Base-by-base conservation (phyloP, 2,113 vertebrate species). In the Oryzias celebensis region DNA sequence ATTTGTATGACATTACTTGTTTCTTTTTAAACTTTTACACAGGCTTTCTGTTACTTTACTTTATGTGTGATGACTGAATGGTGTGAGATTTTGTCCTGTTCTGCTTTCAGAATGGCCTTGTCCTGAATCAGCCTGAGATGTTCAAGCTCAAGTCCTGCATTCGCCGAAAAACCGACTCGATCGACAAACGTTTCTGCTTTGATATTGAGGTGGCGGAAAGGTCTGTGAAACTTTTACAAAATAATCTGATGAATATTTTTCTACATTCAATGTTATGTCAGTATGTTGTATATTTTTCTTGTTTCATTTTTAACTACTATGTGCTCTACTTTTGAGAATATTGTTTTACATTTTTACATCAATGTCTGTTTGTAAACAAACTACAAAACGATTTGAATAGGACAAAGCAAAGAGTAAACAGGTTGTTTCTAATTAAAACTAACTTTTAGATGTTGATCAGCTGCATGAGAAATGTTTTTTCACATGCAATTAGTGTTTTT, bases 111-210 rank as follows among this genome's bases (percentile, higher is more conserved):
- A 98, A 96, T 4, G 93, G 94, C 23, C 89, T 98, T 6, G 90
- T 96, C 55, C 76, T 91, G 52, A 94, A 90, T 83, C 89, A 94
- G 18, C 89, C 94, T 0, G 97, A 99, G 88, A 93, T 93, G 89
- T 97, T 96, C 90, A 97, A 96, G 78, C 89, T 99, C 65, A 98
- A 95, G 84, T 96, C 95, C 52, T 99, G 97, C 78, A 96, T 99
- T 75, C 92, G 97, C 20, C 91, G 97, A 80, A 99, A 98, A 87
- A 96, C 96, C 0, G 96, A 99, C 85, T 99, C 97, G 53, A 98
- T 99, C 75, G 97, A 98, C 90, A 99, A 97, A 58, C 94, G 97
- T 18, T 99, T 99, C 92, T 99, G 97, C 88, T 98, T 99, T 0
- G 97, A 99, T 83, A 93, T 98, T 20, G 96, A 98, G 92, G 95